Evolutionary conservation across 30 jellyfish, hydroid and myxozoan species (phyloP).

Genomic region (Phacellophora camtschatica): DNA sequence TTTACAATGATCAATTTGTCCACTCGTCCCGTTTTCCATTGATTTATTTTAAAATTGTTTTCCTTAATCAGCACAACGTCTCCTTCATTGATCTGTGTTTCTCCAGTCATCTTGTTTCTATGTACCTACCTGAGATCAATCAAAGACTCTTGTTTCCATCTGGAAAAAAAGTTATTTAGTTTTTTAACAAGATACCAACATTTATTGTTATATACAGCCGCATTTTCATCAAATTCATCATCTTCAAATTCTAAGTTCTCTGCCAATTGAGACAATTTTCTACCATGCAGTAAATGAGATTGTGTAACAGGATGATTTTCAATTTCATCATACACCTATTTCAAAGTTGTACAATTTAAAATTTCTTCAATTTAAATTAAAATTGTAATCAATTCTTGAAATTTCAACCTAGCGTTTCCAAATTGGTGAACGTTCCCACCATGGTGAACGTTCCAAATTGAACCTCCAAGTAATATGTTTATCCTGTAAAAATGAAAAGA

Average conservation of each 20-base stretch:
- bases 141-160: slow-evolving; percentile 26
- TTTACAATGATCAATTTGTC: neutral
- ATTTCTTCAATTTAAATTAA: slow-evolving; percentile 10
- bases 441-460: slow-evolving; percentile 7
- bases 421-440: slow-evolving; percentile 38
- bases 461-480: neutral
- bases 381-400: slow-evolving; percentile 5
- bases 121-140: neutral
- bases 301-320: slow-evolving; percentile 21
- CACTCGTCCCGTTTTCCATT: slow-evolving; percentile 24
- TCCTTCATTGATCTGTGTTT: neutral
- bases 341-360: slow-evolving; percentile 7
- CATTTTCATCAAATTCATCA: neutral
- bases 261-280: slow-evolving; percentile 17
- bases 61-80: slow-evolving; percentile 28
- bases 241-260: neutral
- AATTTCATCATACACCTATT: slow-evolving; percentile 26
- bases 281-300: slow-evolving; percentile 17
- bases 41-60: slow-evolving; percentile 20
- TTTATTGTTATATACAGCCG: neutral
- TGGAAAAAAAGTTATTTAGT: neutral
- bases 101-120: neutral
- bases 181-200: neutral
- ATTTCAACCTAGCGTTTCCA: slow-evolving; percentile 17
- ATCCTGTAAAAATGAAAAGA: neutral